Evolutionary conservation across 2,888 invertebrate species (phyloP).

Genomic region (Caenorhabditis japonica): DNA sequence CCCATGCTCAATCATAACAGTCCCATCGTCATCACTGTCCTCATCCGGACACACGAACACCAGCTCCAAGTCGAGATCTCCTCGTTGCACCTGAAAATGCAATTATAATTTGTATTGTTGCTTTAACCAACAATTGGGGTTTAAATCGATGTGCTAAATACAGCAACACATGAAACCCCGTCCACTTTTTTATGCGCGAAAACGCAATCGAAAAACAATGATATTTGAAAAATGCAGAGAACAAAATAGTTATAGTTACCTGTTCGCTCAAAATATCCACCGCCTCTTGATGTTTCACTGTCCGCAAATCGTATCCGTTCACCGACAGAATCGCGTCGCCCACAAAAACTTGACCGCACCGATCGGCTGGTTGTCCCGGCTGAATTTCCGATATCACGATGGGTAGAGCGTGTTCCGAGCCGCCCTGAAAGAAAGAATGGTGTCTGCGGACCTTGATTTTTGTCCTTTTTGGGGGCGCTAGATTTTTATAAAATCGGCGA

Average conservation of each 20-base stretch:
- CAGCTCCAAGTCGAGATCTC: slow-evolving; percentile 85
- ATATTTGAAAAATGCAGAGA: slow-evolving; percentile 3
- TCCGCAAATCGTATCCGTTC: slow-evolving; percentile 85
- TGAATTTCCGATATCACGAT: slow-evolving; percentile 88
- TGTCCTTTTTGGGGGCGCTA: no score
- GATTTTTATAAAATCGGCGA: no score
- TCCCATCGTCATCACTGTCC: slow-evolving; percentile 80
- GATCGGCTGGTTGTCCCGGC: slow-evolving; percentile 85
- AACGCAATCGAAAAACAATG: no score
- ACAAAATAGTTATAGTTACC: slow-evolving; percentile 72
- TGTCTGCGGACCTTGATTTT: no score
- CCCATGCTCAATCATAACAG: slow-evolving; percentile 71
- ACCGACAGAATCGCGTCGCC: slow-evolving; percentile 89
- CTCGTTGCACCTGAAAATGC: slow-evolving; percentile 79
- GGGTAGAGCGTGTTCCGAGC: slow-evolving; percentile 86
- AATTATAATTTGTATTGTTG: no score
- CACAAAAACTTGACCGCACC: slow-evolving; percentile 82
- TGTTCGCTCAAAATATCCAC: slow-evolving; percentile 86
- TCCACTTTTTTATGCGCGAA: no score
- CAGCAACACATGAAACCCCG: no score
- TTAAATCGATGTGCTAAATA: no score
- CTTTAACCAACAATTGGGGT: no score
- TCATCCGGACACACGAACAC: slow-evolving; percentile 86
- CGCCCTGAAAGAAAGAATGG: slow-evolving; percentile 85
- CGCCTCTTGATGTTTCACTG: slow-evolving; percentile 87